Evolutionary conservation across 2,797 vertebrate species (phyloP).

Genomic region (Gastrophryne carolinensis): DNA sequence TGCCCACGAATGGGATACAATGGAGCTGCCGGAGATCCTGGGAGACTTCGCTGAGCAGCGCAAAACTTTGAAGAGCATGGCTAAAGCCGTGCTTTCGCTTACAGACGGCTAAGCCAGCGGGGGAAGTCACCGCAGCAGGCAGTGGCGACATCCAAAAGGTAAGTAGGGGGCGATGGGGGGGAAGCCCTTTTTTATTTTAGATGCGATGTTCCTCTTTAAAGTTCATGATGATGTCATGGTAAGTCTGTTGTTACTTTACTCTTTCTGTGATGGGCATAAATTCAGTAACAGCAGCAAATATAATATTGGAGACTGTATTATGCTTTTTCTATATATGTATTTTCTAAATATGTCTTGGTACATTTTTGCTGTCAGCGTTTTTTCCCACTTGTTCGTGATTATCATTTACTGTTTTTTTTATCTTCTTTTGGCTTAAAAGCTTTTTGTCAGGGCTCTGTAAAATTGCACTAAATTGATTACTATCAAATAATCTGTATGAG

Average conservation of each 20-base stretch:
- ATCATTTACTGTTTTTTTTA: background rate
- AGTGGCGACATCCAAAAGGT: no score
- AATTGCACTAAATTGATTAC: conserved; percentile 9
- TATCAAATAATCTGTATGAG: conserved; percentile 6
- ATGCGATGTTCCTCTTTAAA: no score
- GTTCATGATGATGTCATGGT: no score
- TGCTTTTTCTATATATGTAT: background rate
- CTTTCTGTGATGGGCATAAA: background rate
- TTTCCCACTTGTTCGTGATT: background rate
- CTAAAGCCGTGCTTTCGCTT: no score
- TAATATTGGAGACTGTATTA: background rate
- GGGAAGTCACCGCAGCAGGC: no score
- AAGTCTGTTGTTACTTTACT: background rate
- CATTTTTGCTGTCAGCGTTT: background rate
- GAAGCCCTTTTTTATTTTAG: no score
- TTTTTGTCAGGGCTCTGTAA: conserved; percentile 1
- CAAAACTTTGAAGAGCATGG: no score
- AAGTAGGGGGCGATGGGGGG: no score
- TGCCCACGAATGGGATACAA: no score
- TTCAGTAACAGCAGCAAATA: background rate
- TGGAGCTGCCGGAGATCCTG: no score
- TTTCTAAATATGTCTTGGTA: background rate
- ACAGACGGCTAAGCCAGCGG: no score
- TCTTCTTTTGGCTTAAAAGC: background rate
- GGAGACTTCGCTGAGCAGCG: no score